phyloP scores from a whole-genome alignment of 2,113 vertebrate genomes.

The Lota lota region DNA sequence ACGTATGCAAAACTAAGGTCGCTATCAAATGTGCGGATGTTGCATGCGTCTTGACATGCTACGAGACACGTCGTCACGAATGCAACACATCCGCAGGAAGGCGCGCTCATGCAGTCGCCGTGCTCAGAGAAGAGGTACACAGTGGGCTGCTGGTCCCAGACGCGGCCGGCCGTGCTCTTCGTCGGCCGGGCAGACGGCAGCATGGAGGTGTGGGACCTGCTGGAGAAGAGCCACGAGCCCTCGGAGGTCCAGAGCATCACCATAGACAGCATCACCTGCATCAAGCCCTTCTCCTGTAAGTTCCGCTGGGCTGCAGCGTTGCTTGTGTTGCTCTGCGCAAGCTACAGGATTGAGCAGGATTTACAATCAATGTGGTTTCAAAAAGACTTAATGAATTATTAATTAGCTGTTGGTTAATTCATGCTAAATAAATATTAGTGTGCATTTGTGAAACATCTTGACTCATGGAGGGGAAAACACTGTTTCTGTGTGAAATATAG shows the following conservation, averaged over 20 bases:
- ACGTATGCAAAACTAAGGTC: too few species aligned
- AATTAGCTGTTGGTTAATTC: too few species aligned
- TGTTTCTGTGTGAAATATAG: too few species aligned
- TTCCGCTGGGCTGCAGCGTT: constrained; percentile 10
- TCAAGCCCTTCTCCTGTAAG: constrained; percentile 81
- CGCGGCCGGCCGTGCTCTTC: constrained; percentile 86
- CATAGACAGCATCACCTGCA: constrained; percentile 75
- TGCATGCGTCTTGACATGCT: too few species aligned
- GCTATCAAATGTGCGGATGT: too few species aligned
- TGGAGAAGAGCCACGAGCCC: constrained; percentile 82
- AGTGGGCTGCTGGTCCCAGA: constrained; percentile 84
- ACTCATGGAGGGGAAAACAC: too few species aligned
- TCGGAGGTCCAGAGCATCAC: constrained; percentile 74
- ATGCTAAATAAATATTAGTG: too few species aligned
- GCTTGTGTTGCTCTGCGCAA: too few species aligned
- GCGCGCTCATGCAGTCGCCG: constrained; percentile 77
- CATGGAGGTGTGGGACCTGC: constrained; percentile 89
- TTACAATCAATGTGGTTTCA: too few species aligned
- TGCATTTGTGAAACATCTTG: too few species aligned
- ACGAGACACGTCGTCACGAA: background rate
- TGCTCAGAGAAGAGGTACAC: constrained; percentile 72
- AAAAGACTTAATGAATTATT: too few species aligned
- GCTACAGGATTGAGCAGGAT: too few species aligned
- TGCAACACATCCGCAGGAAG: constrained; percentile 58
- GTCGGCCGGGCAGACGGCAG: constrained; percentile 85